These are phyloP conservation scores for Hypselothyrea guttata DNA, from an alignment of 2,888 invertebrate species.

Conservation along the genomic window DNA sequence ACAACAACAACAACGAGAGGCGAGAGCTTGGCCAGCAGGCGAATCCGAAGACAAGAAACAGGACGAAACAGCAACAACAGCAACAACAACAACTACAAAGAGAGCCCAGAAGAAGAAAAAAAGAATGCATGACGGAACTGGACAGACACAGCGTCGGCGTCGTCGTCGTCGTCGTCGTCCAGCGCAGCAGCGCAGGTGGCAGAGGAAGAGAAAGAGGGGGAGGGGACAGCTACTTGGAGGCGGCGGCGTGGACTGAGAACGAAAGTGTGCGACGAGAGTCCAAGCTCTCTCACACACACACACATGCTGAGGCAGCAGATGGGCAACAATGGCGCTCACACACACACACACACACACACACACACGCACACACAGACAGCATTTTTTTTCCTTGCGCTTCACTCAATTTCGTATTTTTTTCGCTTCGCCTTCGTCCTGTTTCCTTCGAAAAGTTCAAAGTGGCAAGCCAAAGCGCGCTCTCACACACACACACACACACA, in stretches of 20 bases:
- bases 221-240: conserved; percentile 40
- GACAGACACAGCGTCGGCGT: conserved; percentile 70
- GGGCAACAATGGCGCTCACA: conserved; percentile 64
- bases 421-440: conserved; percentile 61
- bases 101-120: conserved; percentile 11
- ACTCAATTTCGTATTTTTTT: conserved; percentile 70
- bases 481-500: conserved; percentile 36
- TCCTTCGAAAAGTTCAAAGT: conserved; percentile 78
- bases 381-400: conserved; percentile 75
- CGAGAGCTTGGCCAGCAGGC: conserved; percentile 50
- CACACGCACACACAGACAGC: conserved; percentile 16
- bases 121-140: conserved; percentile 68
- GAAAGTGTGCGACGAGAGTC: conserved; percentile 71
- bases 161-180: too few relatives aligned
- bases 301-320: conserved; percentile 43
- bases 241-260: conserved; percentile 61
- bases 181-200: conserved; percentile 25
- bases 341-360: conserved; percentile 10
- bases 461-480: conserved; percentile 59
- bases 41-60: conserved; percentile 77
- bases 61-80: conserved; percentile 77
- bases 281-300: conserved; percentile 39
- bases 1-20: conserved; percentile 30
- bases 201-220: conserved; percentile 5
- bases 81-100: conserved; percentile 47